These are phyloP conservation scores for Hydractinia symbiolongicarpus DNA, from an alignment of 30 jellyfish, hydroid and myxozoan genomes.

Conservation along the genomic window DNA sequence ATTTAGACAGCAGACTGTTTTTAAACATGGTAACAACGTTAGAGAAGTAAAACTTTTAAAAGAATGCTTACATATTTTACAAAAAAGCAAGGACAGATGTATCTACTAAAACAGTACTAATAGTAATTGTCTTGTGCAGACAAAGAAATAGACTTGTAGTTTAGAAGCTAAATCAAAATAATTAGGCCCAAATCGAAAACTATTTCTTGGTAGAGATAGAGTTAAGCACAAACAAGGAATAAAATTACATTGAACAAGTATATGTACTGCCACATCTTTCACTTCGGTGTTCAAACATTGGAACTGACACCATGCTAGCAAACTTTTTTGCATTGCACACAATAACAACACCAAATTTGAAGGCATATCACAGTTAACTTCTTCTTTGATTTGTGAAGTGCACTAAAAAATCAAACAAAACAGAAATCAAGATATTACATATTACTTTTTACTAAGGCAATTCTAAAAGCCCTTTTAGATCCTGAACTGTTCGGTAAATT, in stretches of 20 bases:
- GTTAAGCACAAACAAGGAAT: too few species aligned
- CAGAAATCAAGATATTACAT: too few species aligned
- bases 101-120: not conserved
- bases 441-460: too few species aligned
- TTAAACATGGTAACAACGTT: too few species aligned
- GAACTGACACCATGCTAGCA: conserved; percentile 80
- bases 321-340: conserved; percentile 88
- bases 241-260: conserved; percentile 53
- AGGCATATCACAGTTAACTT: conserved; percentile 44
- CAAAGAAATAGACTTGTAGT: not conserved
- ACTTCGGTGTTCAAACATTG: conserved; percentile 46
- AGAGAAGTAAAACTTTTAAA: too few species aligned
- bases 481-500: too few species aligned
- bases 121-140: not conserved
- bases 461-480: too few species aligned
- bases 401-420: conserved; percentile 34
- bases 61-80: too few species aligned
- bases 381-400: conserved; percentile 45
- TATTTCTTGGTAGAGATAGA: not conserved
- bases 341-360: conserved; percentile 69
- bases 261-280: conserved; percentile 31
- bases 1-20: too few species aligned
- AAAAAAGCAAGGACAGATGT: too few species aligned
- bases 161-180: not conserved
- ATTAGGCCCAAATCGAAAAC: not conserved